Evolutionary conservation across 2,888 invertebrate species (phyloP).

Genomic region (Nemapogon koenigi): DNA sequence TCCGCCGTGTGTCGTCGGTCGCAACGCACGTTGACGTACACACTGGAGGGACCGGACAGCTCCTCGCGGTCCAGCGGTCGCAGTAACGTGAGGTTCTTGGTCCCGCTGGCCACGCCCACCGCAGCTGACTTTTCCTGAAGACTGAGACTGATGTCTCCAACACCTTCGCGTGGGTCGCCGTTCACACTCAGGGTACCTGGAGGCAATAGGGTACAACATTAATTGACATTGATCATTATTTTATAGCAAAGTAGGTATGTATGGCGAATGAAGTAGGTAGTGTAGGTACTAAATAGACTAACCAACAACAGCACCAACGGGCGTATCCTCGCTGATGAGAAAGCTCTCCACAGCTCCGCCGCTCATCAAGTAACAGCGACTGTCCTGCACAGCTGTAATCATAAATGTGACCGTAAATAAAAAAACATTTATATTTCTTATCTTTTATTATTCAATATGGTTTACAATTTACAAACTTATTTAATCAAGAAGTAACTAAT

Average conservation of each 20-base stretch:
- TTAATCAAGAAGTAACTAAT: background rate
- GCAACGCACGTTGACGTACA: slow-evolving; percentile 87
- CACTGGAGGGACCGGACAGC: slow-evolving; percentile 79
- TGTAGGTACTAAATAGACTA: slow-evolving; percentile 15
- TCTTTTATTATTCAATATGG: no score
- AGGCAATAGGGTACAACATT: slow-evolving; percentile 10
- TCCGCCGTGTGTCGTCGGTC: slow-evolving; percentile 79
- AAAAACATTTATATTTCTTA: background rate
- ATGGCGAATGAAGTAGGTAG: background rate
- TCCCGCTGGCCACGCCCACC: slow-evolving; percentile 75
- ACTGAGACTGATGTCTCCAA: slow-evolving; percentile 79
- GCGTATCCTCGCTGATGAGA: slow-evolving; percentile 85
- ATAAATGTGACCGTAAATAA: background rate
- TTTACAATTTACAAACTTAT: no score
- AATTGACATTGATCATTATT: background rate
- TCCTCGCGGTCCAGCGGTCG: slow-evolving; percentile 86
- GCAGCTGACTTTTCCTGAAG: slow-evolving; percentile 83
- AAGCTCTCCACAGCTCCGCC: slow-evolving; percentile 92
- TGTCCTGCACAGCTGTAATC: slow-evolving; percentile 74
- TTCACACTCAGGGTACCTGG: slow-evolving; percentile 75
- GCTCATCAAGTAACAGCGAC: slow-evolving; percentile 87
- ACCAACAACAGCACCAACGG: slow-evolving; percentile 82
- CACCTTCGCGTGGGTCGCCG: slow-evolving; percentile 75
- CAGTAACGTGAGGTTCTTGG: slow-evolving; percentile 81
- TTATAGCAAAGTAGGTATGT: background rate